These are phyloP conservation scores for Corythornis vintsioides DNA, from an alignment of 2,113 vertebrate species.

Conservation along the genomic window DNA sequence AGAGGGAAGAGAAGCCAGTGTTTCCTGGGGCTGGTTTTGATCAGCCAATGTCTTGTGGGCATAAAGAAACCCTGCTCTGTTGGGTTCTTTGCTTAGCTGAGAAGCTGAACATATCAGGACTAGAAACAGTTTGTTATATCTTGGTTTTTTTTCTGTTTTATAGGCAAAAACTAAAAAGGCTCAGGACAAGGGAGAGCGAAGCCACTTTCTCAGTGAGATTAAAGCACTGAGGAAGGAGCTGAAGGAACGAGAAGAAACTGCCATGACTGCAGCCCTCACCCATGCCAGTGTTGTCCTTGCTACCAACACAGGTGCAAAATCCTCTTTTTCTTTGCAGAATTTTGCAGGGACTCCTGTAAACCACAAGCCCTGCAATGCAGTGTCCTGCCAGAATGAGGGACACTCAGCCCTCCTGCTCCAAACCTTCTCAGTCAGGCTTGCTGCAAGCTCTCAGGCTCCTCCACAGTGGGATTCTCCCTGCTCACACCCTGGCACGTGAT, in stretches of 20 bases:
- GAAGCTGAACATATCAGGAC: not conserved
- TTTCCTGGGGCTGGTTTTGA: not conserved
- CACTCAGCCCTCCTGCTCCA: not conserved
- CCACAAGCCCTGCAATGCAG: not conserved
- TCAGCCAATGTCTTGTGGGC: not conserved
- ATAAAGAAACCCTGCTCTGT: not conserved
- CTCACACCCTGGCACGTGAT: not conserved
- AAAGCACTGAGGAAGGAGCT: constrained; percentile 88
- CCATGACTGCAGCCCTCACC: constrained; percentile 82
- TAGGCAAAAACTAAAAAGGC: constrained; percentile 83
- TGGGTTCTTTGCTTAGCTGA: not conserved
- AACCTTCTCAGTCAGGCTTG: not conserved
- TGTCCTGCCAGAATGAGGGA: not conserved
- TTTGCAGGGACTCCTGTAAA: not conserved
- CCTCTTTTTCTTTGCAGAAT: not conserved
- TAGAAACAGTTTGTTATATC: not conserved
- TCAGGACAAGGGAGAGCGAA: constrained; percentile 81
- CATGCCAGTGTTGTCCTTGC: constrained; percentile 84
- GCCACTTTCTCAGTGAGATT: constrained; percentile 80
- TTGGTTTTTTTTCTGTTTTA: not conserved
- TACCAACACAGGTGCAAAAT: constrained; percentile 87
- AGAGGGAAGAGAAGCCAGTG: not conserved
- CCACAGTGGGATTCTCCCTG: not conserved
- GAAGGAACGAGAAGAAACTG: constrained; percentile 84
- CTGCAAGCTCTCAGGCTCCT: not conserved